Base-by-base conservation (phyloP, 2,113 vertebrate species). In the Sapayoa aenigma region DNA sequence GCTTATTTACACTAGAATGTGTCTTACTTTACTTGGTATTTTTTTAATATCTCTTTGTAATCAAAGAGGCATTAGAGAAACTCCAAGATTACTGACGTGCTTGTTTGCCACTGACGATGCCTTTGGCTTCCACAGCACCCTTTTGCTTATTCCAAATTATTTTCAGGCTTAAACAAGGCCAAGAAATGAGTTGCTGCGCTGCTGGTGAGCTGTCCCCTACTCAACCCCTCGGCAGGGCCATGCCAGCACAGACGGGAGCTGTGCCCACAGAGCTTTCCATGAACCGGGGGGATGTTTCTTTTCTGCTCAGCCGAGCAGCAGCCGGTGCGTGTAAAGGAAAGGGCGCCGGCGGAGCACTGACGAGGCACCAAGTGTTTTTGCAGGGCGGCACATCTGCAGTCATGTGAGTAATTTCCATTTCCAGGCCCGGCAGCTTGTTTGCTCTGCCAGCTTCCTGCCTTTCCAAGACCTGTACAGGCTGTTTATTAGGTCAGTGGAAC, bases 171-270 rank as follows among this genome's bases (percentile, higher is more conserved):
- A 8, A 69, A 17, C 15, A 52, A 50, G 28, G 20, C 30, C 8
- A 33, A 84, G 79, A 55, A 62, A 37, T 2, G 21, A n/a, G 46
- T 7, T 69, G 46, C 28, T 23, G 47, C 33, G 56, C 41, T 79
- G 46, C 58, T 72, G 68, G 46, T 3, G 14, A 78, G 60, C 74
- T 73, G 25, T 37, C 7, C 0, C 3, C 37, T 41, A 3, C 41
- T 19, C 25, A 13, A 0, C 19, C 30, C 44, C 37, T 37, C 1
- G 5, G 33, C 2, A 23, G 65, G 27, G 47, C 65, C 12, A 3
- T 12, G 46, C 22, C 50, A 66, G 62, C 31, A 6, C 2, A 11
- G 67, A 12, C 16, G 9, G 35, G 50, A 74, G 60, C 50, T 20
- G 35, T 39, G 33, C 28, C 58, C 41, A 6, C 24, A 28, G 27